phyloP scores from a whole-genome alignment of 1,140 invertebrate genomes.

The Brachionus plicatilis region DNA sequence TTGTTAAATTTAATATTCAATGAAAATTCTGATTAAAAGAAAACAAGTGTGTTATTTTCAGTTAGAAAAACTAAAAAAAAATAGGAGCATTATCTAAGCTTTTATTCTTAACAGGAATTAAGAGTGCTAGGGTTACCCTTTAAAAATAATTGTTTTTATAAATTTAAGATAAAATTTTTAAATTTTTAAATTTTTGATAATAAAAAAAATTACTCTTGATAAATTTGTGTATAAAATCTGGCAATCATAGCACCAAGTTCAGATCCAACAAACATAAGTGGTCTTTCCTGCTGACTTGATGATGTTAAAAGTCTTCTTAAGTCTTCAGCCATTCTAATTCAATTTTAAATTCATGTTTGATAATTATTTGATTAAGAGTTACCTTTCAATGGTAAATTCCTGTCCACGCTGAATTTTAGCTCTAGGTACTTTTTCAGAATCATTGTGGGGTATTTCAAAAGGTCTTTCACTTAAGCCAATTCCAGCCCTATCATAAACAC shows the following conservation, averaged over 20 bases:
- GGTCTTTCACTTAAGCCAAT: slow-evolving; percentile 55
- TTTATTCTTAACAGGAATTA: too few relatives aligned
- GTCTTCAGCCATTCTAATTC: slow-evolving; percentile 54
- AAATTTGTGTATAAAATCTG: slow-evolving; percentile 53
- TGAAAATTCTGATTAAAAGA: too few relatives aligned
- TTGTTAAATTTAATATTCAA: too few relatives aligned
- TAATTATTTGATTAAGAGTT: neutral
- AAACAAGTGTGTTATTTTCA: too few relatives aligned
- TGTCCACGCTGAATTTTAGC: neutral
- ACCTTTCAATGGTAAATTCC: slow-evolving; percentile 51
- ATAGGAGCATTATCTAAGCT: too few relatives aligned
- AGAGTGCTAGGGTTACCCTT: too few relatives aligned
- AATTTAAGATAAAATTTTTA: too few relatives aligned
- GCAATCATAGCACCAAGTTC: slow-evolving; percentile 53
- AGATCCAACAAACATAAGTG: slow-evolving; percentile 54
- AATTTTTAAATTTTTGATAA: too few relatives aligned
- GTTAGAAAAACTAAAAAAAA: too few relatives aligned
- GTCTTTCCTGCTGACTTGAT: slow-evolving; percentile 51
- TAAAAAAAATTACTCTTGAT: slow-evolving; percentile 48
- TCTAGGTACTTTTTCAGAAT: neutral
- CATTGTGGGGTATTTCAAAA: slow-evolving; percentile 41
- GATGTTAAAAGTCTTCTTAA: slow-evolving; percentile 49
- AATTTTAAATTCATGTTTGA: neutral
- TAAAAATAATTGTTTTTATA: too few relatives aligned
- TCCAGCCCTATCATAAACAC: slow-evolving; percentile 55